Base-by-base conservation (phyloP, 2,888 invertebrate genomes). In the Cheilosia pagana region DNA sequence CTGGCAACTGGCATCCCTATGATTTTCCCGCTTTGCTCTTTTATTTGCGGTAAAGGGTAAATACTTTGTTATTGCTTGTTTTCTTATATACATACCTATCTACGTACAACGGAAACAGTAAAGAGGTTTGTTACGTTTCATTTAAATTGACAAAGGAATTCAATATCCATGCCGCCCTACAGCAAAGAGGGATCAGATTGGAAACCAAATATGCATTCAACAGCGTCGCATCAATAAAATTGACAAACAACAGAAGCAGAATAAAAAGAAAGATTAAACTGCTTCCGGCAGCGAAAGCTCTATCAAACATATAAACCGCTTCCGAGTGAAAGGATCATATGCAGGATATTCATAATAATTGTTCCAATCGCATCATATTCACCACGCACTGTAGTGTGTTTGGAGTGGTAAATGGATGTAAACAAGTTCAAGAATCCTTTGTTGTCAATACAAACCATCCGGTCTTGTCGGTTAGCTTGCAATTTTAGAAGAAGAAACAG, bases 401-500 rank as follows among this genome's bases (percentile, higher is more conserved):
- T 28, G 7, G 7, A 28, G 14, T 14, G 19, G 43, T 43, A 12
- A 35, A 35, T 35, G 10, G 12, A n/a, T 16, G 31, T 28, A 39
- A 28, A 1, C 14, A 3, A 35, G 39, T 48, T 41, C 71, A 43
- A 55, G 55, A n/a, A 55, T 45, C 8, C 63, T 63, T 74, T 41
- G 55, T 41, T 41, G 52, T 71, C 71, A 60, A 41, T 60, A 39
- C 31, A 48, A 74, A 57, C 45, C 48, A 48, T 43, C 23, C 25
- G 60, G 41, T 60, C 25, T 28, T 60, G 59, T 60, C 60, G 45
- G 53, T 55, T 53, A 25, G 60, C 23, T 52, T 72, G 41, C 23
- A 28, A 63, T 63, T 55, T 48, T 43, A 63, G 45, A 72, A 39
- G 45, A 52, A 55, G 41, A 43, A 62, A 5, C 43, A 62, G 45